Evolutionary conservation across 35 echinoderm and acorn worm species (phyloP).

Genomic region (Amphiura filiformis): DNA sequence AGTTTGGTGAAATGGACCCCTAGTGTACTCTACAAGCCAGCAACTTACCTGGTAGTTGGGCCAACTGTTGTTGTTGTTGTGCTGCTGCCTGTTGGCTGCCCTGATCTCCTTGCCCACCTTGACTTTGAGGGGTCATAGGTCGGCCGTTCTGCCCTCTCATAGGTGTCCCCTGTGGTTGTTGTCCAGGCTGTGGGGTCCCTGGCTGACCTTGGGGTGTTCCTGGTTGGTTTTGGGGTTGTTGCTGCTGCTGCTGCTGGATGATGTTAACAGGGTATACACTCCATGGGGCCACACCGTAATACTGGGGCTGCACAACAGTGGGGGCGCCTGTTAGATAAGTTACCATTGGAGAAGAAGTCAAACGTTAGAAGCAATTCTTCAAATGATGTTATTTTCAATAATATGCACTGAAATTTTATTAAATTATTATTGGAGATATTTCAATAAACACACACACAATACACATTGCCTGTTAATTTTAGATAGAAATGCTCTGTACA

Average conservation of each 20-base stretch:
- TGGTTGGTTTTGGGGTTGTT: slow-evolving; percentile 31
- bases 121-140: slow-evolving; percentile 93
- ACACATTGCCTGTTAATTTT: no score
- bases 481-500: no score
- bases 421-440: no score
- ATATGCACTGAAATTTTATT: no score
- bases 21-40: no score
- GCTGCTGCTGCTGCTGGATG: slow-evolving; percentile 72
- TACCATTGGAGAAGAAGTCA: not conserved
- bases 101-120: slow-evolving; percentile 65
- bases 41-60: not conserved
- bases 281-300: slow-evolving; percentile 97
- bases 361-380: no score
- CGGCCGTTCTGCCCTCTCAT: slow-evolving; percentile 70
- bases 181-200: slow-evolving; percentile 40
- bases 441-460: no score
- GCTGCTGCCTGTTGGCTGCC: slow-evolving; percentile 26
- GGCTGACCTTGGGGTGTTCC: slow-evolving; percentile 49
- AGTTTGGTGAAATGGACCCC: no score
- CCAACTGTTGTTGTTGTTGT: slow-evolving; percentile 19
- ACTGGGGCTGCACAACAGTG: slow-evolving; percentile 91
- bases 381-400: no score
- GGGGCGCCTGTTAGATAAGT: slow-evolving; percentile 54
- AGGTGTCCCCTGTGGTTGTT: slow-evolving; percentile 44
- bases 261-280: slow-evolving; percentile 75